Evolutionary conservation across 53 echinoderm and acorn worm species (phyloP), one percentile per base, ranked within the genome.

Genomic region (Mesocentrotus franciscanus): DNA sequence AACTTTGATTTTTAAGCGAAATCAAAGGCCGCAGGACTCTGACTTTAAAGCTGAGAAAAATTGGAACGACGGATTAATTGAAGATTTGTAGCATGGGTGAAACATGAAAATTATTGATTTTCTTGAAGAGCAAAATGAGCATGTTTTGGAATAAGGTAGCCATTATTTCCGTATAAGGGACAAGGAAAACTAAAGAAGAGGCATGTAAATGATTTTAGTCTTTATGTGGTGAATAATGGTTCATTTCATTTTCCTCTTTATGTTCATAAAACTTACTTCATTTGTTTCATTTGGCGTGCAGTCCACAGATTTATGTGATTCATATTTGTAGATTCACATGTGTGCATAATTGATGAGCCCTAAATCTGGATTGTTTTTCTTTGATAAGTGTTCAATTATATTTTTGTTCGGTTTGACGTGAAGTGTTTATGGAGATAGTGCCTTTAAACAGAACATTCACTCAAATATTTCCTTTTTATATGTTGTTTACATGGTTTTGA

Each of bases 381-480:
- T 81, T 8, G 36, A 20, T 39, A 64, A 39, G 36, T 57, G 87
- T 87, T 27, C 22, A 27, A 22, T 58, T 57, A 27, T 57, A 22
- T 58, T 87, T 84, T 84, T 57, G 10, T 29, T 87, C 57, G 87
- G 13, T 57, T 58, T 87, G 87, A 14, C n/a, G 87, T 87, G 87
- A 87, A 87, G 81, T 81, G 81, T 81, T 81, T 27, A 27, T 84
- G 87, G 87, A 87, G 58, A 87, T 58, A 87, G 87, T 87, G 87
- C 87, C 87, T 87, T 87, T 87, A 11, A 58, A 81, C 58, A 29
- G 58, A 87, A 58, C 87, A 87, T 87, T 87, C 56, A 87, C 87
- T 87, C 87, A 58, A 36, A 87, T 87, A 58, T 87, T 87, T 87
- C n/a, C 3, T 12, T 87, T 87, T 87, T 87, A 11, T 58, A 58